Base-by-base conservation (phyloP, 92 coral and sea anemone species). In the Umimayanthus chanpuru region DNA sequence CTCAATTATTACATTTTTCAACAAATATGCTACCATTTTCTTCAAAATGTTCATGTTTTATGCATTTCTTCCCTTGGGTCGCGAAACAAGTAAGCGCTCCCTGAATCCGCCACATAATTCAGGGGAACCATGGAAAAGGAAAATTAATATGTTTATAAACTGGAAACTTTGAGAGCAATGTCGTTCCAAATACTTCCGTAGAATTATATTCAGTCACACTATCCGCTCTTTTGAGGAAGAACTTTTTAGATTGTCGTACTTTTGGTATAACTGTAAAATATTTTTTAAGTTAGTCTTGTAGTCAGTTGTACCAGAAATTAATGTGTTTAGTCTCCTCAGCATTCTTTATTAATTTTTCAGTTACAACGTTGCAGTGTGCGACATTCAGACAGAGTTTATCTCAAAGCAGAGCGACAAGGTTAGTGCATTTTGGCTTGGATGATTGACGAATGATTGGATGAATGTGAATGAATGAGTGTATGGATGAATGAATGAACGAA, bases 311-410 rank as follows among this genome's bases (percentile, higher is more conserved):
- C 64, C 15, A 26, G 18, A 30, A 53, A 53, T 12, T 11, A 32
- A 32, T 32, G 36, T 0, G 2, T 32, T 32, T 32, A 32, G 36
- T 53, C 14, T 53, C 20, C 58, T 53, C 20, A 53, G 18, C 58
- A 53, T 14, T 67, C 55, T 50, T 43, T 26, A 39, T 88, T 92
- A 38, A 58, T 76, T 72, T 76, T 88, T 61, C 81, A 97, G 99
- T 87, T 97, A 97, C 89, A 95, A 88, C 32, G 79, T 91, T 65
- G 90, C 94, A 14, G 98, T 89, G 28, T 97, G 97, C 82, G 99
- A 97, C 67, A 91, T 93, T 81, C 98, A 97, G 85, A 94, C 99
- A 6, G 94, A 91, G 56, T 97, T 97, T 79, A 94, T 97, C 67
- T 93, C 91, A 18, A 81, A 87, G 47, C 98, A 97, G 76, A 80